These are phyloP conservation scores for Agrochola lychnidis DNA, from an alignment of 2,888 invertebrate genomes.

Conservation along the genomic window DNA sequence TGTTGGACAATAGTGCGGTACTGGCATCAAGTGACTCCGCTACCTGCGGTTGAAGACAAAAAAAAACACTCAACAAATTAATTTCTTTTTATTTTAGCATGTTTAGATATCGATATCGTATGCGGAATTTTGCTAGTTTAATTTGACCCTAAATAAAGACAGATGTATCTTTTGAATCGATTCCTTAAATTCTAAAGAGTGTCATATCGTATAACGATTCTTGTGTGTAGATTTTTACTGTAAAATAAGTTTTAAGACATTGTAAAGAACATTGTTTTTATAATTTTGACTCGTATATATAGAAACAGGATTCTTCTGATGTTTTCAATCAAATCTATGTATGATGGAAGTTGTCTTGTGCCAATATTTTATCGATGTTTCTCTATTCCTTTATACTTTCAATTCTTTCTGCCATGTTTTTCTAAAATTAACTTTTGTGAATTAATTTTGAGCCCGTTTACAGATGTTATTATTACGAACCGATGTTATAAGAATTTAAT, in stretches of 20 bases:
- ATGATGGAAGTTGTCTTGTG: slow-evolving; percentile 81
- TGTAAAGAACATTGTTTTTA: slow-evolving; percentile 21
- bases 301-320: slow-evolving; percentile 43
- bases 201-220: slow-evolving; percentile 53
- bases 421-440: not conserved
- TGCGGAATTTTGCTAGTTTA: too few relatives aligned
- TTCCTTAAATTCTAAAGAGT: slow-evolving; percentile 29
- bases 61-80: too few relatives aligned
- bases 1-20: too few relatives aligned
- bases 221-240: slow-evolving; percentile 32
- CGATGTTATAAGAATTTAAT: not conserved
- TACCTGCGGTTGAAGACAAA: too few relatives aligned
- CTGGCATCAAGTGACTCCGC: too few relatives aligned
- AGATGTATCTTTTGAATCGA: slow-evolving; percentile 39
- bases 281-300: slow-evolving; percentile 17
- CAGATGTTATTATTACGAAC: not conserved
- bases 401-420: not conserved
- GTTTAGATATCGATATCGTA: too few relatives aligned
- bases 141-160: not conserved
- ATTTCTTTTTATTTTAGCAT: too few relatives aligned
- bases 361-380: slow-evolving; percentile 76
- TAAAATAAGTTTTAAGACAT: slow-evolving; percentile 23
- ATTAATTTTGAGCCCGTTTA: slow-evolving; percentile 8
- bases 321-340: slow-evolving; percentile 58
- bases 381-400: slow-evolving; percentile 29